phyloP scores from a whole-genome alignment of 2,113 vertebrate species.

The Poeciliopsis retropinna region DNA sequence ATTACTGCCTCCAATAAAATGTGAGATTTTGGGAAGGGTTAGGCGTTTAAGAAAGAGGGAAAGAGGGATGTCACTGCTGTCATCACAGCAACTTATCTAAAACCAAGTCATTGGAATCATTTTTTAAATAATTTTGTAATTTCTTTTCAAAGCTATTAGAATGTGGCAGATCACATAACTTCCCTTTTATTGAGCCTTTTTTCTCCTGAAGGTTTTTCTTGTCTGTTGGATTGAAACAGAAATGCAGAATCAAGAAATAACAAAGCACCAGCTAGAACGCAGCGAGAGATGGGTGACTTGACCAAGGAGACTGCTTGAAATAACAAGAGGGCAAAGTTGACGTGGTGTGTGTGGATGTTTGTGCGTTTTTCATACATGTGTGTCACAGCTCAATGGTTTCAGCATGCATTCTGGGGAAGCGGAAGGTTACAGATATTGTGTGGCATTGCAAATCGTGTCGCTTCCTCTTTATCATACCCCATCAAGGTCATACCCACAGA shows the following conservation, averaged over 20 bases:
- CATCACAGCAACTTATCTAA: constrained; percentile 8
- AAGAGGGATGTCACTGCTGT: constrained; percentile 24
- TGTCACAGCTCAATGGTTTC: constrained; percentile 66
- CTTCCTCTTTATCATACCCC: constrained; percentile 77
- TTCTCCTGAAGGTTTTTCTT: background rate
- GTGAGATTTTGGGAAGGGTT: constrained; percentile 31
- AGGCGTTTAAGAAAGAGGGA: constrained; percentile 11
- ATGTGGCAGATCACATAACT: constrained; percentile 21
- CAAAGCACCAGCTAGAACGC: constrained; percentile 53
- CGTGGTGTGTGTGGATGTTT: constrained; percentile 27
- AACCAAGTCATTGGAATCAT: constrained; percentile 3
- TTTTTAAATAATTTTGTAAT: constrained; percentile 5
- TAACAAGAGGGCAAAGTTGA: constrained; percentile 63
- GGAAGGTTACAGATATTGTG: constrained; percentile 78
- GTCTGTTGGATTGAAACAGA: constrained; percentile 31
- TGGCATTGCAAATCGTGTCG: constrained; percentile 72
- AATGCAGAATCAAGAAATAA: constrained; percentile 37
- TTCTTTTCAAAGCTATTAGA: constrained; percentile 28
- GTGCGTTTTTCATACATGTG: constrained; percentile 37
- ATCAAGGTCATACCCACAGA: constrained; percentile 81
- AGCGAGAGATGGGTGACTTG: constrained; percentile 59
- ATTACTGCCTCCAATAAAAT: constrained; percentile 37
- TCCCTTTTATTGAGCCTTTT: constrained; percentile 28
- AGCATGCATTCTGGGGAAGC: constrained; percentile 44
- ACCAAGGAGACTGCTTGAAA: constrained; percentile 56